Evolutionary conservation across 2,113 vertebrate species (phyloP).

Genomic region (Hassar affinis): DNA sequence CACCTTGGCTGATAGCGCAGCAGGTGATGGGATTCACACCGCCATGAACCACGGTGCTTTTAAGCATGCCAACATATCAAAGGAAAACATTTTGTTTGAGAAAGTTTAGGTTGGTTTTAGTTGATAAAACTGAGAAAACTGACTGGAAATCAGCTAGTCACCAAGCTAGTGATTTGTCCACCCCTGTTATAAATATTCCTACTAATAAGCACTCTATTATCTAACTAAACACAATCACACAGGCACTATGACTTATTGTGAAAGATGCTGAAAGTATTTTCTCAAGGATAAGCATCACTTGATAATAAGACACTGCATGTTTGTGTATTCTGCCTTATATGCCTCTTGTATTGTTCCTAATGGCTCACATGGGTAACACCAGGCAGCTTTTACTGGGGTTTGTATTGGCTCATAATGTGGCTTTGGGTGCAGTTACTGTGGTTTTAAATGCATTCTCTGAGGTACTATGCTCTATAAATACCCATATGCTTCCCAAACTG

Average conservation of each 20-base stretch:
- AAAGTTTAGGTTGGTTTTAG: neutral
- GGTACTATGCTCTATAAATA: constrained; percentile 51
- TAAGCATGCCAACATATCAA: neutral
- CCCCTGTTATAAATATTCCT: neutral
- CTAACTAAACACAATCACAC: neutral
- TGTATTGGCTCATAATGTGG: constrained; percentile 57
- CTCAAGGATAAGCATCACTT: neutral
- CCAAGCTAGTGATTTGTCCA: neutral
- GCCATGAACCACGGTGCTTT: neutral
- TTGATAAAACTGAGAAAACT: neutral
- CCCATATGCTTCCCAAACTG: constrained; percentile 48
- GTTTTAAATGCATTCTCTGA: constrained; percentile 55
- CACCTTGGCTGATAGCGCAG: neutral
- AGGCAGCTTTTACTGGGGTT: constrained; percentile 53
- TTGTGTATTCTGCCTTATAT: constrained; percentile 43
- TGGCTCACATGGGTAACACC: constrained; percentile 44
- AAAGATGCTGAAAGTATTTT: neutral
- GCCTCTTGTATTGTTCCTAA: constrained; percentile 37
- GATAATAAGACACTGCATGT: neutral
- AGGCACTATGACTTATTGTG: neutral
- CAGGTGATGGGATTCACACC: neutral
- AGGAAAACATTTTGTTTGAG: neutral
- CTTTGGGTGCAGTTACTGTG: constrained; percentile 57
- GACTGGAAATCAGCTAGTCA: neutral
- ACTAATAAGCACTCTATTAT: neutral